Base-by-base conservation (phyloP, 2,113 vertebrate species). In the Ailurus styani region DNA sequence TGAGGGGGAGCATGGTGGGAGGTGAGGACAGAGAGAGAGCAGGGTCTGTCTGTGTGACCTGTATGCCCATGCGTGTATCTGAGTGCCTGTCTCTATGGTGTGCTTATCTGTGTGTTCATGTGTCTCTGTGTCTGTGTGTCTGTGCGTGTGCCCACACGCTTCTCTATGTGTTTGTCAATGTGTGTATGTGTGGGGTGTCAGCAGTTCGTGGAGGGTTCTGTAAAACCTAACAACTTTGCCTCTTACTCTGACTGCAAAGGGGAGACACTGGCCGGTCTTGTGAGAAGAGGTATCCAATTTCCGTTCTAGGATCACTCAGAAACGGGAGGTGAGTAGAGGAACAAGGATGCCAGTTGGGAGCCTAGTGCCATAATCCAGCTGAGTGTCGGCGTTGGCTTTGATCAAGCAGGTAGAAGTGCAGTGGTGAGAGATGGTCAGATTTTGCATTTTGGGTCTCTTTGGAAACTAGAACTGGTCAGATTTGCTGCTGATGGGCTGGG, bases 1-100 rank as follows among this genome's bases (percentile, higher is more conserved):
- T 5, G n/a, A 62, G 11, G 29, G 17, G 23, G 14, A 37, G 23
- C 42, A 0, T 3, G 3, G 23, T 6, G 11, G 25, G 54, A 10
- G 25, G 21, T 2, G 31, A 31, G 34, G 42, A 20, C 27, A 7
- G 60, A 40, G 21, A 9, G 52, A 40, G 27, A 10, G 37, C 3
- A 1, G 1, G 7, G 11, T 21, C 34, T 75, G 3, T 72, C n/a
- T 37, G 12, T 60, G n/a, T 42, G 54, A 29, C 20, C 12, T 47
- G 42, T 70, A 23, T 47, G 45, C 31, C 45, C 72, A 12, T 37
- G 18, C 37, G 7, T 89, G n/a, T 3, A 2, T 13, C 23, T 64
- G 42, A 27, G 10, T 57, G 57, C 27, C 57, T 60, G 25, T 86
- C 12, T 73, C 3, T 27, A 0, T 57, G 47, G 21, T n/a, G 13